These are phyloP conservation scores for Camarhynchus parvulus DNA, from an alignment of 2,113 vertebrate genomes.

Conservation along the genomic window DNA sequence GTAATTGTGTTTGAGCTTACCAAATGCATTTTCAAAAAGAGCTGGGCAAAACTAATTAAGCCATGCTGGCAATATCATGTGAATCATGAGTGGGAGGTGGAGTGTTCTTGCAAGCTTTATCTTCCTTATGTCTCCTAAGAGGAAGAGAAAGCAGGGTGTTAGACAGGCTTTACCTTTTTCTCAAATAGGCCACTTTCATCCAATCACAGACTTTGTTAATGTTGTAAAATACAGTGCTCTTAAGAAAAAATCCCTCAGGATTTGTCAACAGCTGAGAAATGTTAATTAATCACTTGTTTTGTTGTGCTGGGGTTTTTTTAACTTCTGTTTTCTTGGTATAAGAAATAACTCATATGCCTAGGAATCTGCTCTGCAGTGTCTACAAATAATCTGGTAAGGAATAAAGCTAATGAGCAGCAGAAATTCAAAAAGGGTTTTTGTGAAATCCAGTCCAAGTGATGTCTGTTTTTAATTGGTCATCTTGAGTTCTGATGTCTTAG, in stretches of 20 bases:
- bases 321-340: background rate
- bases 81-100: background rate
- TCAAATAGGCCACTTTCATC: background rate
- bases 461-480: background rate
- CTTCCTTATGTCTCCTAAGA: background rate
- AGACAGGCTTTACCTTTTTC: background rate
- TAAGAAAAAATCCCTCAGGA: background rate
- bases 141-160: background rate
- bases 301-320: accelerated
- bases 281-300: background rate
- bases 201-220: background rate
- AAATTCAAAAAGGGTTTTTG: background rate
- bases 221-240: background rate
- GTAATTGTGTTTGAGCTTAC: slow-evolving; percentile 52
- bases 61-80: background rate
- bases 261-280: background rate
- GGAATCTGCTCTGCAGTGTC: background rate
- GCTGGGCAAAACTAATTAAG: background rate
- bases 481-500: background rate
- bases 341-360: background rate
- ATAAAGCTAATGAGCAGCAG: background rate
- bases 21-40: background rate
- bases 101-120: background rate
- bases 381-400: background rate
- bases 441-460: background rate